phyloP scores from a whole-genome alignment of 64 coral and sea anemone species.

The Platygyra sinensis region DNA sequence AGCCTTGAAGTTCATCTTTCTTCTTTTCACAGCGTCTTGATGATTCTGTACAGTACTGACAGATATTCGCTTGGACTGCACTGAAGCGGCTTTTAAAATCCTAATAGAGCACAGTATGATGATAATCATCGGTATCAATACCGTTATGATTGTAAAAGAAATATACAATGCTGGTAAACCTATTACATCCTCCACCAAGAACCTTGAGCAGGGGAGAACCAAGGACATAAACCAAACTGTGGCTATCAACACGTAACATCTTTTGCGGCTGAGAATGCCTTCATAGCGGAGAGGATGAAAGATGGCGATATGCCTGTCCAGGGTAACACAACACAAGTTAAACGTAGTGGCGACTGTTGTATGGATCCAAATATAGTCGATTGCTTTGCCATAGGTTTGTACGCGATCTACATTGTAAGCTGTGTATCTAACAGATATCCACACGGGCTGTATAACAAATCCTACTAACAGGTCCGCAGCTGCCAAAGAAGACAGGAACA shows the following conservation, averaged over 20 bases:
- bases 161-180: background rate
- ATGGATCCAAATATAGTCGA: constrained; percentile 1
- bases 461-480: constrained; percentile 1
- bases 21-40: background rate
- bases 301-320: background rate
- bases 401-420: background rate
- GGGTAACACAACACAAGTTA: background rate
- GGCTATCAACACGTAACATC: background rate
- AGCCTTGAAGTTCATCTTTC: background rate
- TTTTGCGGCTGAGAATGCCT: background rate
- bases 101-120: background rate
- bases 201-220: background rate
- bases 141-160: background rate
- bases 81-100: background rate
- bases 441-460: background rate
- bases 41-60: background rate
- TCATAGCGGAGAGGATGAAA: background rate
- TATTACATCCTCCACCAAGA: background rate
- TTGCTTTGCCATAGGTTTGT: background rate
- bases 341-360: constrained; percentile 1
- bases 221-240: background rate
- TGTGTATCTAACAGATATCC: background rate
- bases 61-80: background rate
- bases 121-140: background rate
- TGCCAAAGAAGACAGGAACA: background rate